Evolutionary conservation across 2,888 invertebrate species (phyloP), one percentile per base, ranked within the genome.

Genomic region (Philhelius pedissequus): DNA sequence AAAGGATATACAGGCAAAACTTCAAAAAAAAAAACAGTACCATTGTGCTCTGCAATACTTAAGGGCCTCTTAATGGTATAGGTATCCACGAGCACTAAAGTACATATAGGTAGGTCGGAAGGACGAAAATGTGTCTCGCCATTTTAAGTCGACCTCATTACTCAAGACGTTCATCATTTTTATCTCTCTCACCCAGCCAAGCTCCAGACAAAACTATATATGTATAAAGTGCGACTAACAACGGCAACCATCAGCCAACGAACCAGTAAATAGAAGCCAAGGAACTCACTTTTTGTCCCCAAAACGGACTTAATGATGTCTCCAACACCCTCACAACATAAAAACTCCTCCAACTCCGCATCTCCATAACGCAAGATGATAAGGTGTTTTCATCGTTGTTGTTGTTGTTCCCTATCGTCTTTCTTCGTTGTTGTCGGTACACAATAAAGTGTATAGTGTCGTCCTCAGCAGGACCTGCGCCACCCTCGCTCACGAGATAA

Each of bases 141-240:
- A 76, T 75, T 84, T 71, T 71, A 70, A 71, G 84, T 38, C 76
- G 84, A 80, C 84, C 84, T 84, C 84, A 84, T 84, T 84, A 84
- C 84, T 84, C 80, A 83, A 79, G 83, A 79, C 79, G 83, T 83
- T 79, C 79, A 83, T 83, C 79, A 84, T 84, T 84, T 84, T 84
- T 84, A 84, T 80, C 84, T 84, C 76, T 84, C 52, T 45, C 75
- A 71, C 73, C 73, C 58, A 35, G 50, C 40, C 64, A 77, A 40
- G 38, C 40, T 60, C 54, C 71, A 77, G 54, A 68, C 62, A 56
- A 4, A 38, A 40, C 15, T 20, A n/a, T n/a, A 22, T 9, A 9
- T 45, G 20, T 18, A 9, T n/a, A n/a, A n/a, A n/a, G n/a, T n/a
- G n/a, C n/a, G n/a, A n/a, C 18, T 18, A 2, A 18, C 9, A 45